phyloP scores from a whole-genome alignment of 2,113 vertebrate species.

The Cephalopterus ornatus region DNA sequence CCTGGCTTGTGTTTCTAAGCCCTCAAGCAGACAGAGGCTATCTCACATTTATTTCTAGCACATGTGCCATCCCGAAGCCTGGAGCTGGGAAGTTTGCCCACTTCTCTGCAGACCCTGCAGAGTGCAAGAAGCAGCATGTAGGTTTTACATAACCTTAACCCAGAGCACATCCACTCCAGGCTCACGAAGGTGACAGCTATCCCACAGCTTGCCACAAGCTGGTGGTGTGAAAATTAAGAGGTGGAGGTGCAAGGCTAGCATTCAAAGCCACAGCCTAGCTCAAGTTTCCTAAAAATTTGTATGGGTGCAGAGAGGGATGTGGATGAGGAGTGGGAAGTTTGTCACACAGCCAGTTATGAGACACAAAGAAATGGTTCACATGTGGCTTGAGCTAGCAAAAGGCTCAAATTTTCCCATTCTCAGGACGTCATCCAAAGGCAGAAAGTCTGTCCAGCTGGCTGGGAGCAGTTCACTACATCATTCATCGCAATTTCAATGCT shows the following conservation, averaged over 20 bases:
- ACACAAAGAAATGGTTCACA: neutral
- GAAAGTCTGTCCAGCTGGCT: neutral
- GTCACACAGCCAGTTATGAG: neutral
- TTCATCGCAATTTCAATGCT: neutral
- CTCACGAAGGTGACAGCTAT: neutral
- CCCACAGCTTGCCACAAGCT: neutral
- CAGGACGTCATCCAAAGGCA: neutral
- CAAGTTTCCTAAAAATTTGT: neutral
- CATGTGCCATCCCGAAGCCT: neutral
- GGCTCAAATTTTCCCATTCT: neutral
- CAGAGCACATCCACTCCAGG: neutral
- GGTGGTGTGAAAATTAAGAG: rapidly evolving
- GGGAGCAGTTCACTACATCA: neutral
- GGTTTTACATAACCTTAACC: neutral
- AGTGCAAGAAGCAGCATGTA: neutral
- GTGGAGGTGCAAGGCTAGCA: neutral
- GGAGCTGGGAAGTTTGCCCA: neutral
- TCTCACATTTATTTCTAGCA: neutral
- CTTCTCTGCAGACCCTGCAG: neutral
- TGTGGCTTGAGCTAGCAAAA: neutral
- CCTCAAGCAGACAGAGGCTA: neutral
- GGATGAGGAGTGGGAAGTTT: neutral
- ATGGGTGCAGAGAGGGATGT: neutral
- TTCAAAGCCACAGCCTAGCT: neutral
- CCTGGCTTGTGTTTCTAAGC: neutral